Conservation (phyloP, 2,113 vertebrate genomes). For the Heteronetta atricapilla region DNA sequence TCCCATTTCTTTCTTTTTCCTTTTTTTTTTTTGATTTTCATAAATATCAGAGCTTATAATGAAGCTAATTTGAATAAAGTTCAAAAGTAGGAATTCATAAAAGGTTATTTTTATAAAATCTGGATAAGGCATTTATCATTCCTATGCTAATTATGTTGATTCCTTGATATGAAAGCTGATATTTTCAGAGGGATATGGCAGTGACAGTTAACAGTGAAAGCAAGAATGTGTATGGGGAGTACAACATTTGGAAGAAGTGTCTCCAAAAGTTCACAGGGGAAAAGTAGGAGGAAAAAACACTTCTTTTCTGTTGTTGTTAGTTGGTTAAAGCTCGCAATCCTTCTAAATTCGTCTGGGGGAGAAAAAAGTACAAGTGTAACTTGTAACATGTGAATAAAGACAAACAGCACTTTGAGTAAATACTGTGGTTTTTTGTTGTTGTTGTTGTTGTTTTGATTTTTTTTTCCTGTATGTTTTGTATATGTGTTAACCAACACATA, state of each 20-base stretch:
- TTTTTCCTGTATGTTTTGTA: no score
- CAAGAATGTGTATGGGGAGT: neutral
- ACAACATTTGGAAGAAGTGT: neutral
- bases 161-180: neutral
- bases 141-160: neutral
- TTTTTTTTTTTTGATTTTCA: neutral
- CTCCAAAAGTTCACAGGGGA: neutral
- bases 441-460: no score
- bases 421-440: neutral
- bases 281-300: neutral
- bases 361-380: neutral
- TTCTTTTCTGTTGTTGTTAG: no score
- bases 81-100: neutral
- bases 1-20: no score
- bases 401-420: neutral
- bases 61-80: neutral
- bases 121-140: neutral
- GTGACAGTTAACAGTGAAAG: neutral
- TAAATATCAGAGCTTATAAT: neutral
- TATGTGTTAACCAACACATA: neutral
- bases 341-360: neutral
- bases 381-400: neutral
- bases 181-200: neutral
- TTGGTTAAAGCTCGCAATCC: neutral
- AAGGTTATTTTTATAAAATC: neutral